phyloP scores from a whole-genome alignment of 2,113 vertebrate genomes.

The Addax nasomaculatus region DNA sequence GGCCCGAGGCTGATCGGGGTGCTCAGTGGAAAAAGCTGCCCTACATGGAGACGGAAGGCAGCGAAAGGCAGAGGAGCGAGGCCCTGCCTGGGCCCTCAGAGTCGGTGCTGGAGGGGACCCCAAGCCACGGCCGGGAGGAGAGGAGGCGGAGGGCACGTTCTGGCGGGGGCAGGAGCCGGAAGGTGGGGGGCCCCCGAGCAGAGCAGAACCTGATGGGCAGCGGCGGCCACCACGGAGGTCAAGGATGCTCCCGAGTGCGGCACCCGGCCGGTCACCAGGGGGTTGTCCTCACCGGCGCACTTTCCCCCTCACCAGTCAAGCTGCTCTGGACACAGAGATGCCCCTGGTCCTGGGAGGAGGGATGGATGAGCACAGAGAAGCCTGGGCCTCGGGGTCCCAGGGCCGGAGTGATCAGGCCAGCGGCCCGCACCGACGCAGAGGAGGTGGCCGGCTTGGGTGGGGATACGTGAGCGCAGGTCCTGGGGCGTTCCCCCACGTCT shows the following conservation, averaged over 20 bases:
- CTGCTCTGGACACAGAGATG: neutral
- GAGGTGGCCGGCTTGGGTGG: neutral
- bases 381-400: no score
- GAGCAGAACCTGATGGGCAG: rapidly evolving
- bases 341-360: neutral
- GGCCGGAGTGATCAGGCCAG: neutral
- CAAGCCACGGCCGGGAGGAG: rapidly evolving
- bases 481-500: rapidly evolving
- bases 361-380: no score
- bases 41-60: rapidly evolving
- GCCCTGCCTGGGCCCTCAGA: neutral
- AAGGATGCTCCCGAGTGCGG: rapidly evolving
- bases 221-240: rapidly evolving
- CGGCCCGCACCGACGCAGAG: rapidly evolving
- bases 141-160: rapidly evolving
- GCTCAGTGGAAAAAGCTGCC: rapidly evolving
- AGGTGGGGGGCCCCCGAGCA: rapidly evolving
- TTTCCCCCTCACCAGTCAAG: neutral
- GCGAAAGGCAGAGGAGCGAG: neutral
- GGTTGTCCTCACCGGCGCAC: rapidly evolving
- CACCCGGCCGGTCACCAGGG: rapidly evolving
- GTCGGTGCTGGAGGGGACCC: neutral
- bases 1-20: rapidly evolving
- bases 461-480: rapidly evolving
- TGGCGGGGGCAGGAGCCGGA: rapidly evolving